These are phyloP conservation scores for Hofmannophila pseudospretella DNA, from an alignment of 2,888 invertebrate genomes.

Conservation along the genomic window DNA sequence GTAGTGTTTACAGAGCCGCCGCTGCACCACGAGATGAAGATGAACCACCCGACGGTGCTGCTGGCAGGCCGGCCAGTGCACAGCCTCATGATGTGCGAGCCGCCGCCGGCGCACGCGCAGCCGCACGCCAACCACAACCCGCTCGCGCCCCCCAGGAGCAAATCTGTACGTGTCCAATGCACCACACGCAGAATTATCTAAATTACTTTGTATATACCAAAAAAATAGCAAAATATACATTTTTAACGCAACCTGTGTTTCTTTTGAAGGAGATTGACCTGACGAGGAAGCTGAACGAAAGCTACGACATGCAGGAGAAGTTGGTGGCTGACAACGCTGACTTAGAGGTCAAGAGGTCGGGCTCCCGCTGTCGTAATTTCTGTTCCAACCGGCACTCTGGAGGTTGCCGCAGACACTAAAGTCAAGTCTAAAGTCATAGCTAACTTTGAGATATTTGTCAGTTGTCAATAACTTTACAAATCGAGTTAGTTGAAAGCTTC, in stretches of 20 bases:
- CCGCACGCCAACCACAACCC: conserved; percentile 19
- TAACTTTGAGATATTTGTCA: no score
- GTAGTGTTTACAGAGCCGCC: conserved; percentile 46
- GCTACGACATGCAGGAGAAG: conserved; percentile 82
- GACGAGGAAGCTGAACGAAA: conserved; percentile 79
- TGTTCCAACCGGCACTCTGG: no score
- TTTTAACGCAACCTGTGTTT: conserved; percentile 22
- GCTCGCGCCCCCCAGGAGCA: conserved; percentile 41
- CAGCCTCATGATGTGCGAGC: no score
- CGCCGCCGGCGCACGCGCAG: no score
- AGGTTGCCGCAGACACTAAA: no score
- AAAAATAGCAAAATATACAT: conserved; percentile 28
- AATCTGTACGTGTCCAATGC: conserved; percentile 52
- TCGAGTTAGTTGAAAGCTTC: no score
- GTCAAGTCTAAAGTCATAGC: no score
- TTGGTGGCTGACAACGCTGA: conserved; percentile 82
- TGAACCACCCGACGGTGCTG: conserved; percentile 45
- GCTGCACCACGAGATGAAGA: conserved; percentile 49
- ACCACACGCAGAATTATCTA: conserved; percentile 2
- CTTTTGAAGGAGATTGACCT: conserved; percentile 62
- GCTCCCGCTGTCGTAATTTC: no score
- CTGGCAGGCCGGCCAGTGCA: conserved; percentile 31
- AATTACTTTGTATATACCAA: conserved; percentile 10
- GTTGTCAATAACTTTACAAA: no score
- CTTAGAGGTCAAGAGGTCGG: conserved; percentile 81